These are phyloP conservation scores for Ciconia nigra DNA, from an alignment of 2,797 vertebrate species.

Conservation along the genomic window DNA sequence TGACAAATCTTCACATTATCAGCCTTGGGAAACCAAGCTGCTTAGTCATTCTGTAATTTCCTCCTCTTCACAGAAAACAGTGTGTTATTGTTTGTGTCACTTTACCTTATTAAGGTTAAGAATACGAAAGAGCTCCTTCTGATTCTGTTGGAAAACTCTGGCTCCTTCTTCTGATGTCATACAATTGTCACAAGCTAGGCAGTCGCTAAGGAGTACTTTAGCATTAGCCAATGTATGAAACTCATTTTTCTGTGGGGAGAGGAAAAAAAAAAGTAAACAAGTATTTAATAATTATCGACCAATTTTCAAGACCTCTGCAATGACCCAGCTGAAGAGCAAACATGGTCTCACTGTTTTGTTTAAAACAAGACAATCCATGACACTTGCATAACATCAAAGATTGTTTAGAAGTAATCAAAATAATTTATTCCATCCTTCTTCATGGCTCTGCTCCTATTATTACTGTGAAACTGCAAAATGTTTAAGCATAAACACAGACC, in stretches of 20 bases:
- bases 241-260: conserved; percentile 77
- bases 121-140: conserved; percentile 83
- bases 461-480: neutral
- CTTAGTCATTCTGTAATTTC: neutral
- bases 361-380: neutral
- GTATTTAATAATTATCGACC: neutral
- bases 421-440: neutral
- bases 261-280: neutral
- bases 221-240: conserved; percentile 76
- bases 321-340: neutral
- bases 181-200: conserved; percentile 92
- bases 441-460: neutral
- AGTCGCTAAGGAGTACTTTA: conserved; percentile 89
- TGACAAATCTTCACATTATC: neutral
- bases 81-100: neutral
- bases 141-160: conserved; percentile 89
- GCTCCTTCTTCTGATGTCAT: conserved; percentile 86
- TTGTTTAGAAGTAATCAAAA: neutral
- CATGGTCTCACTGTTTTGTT: neutral
- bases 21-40: neutral
- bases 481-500: neutral
- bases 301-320: neutral
- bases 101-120: conserved; percentile 91
- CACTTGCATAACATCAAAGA: neutral
- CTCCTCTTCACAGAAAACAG: neutral